Percentiles rank a stretch among this genome's conserved stretches.
These are phyloP conservation scores for Ceriagrion tenellum DNA, from an alignment of 2,888 invertebrate genomes.

Conservation along the genomic window DNA sequence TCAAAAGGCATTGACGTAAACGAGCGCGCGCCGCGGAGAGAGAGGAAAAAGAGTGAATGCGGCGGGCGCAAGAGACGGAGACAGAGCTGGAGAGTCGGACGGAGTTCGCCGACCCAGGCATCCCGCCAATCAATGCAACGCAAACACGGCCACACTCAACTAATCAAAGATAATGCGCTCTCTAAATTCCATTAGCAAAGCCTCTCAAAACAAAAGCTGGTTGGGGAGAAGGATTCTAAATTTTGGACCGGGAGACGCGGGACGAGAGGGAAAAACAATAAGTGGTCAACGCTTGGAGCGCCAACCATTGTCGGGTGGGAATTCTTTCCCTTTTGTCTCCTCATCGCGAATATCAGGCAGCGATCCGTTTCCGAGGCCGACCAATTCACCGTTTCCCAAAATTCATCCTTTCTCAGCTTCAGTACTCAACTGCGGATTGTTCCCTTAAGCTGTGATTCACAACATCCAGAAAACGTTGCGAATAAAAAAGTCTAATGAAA, in stretches of 20 bases:
- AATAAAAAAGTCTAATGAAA: too few relatives aligned
- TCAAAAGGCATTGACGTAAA: conserved; percentile 49
- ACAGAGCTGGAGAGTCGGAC: neutral
- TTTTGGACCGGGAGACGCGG: conserved; percentile 14
- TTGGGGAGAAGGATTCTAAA: neutral
- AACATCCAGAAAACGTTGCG: too few relatives aligned
- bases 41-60: neutral
- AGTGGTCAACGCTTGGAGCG: conserved; percentile 3
- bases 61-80: neutral
- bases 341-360: too few relatives aligned
- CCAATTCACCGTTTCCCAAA: too few relatives aligned
- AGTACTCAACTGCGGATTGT: too few relatives aligned
- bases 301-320: neutral
- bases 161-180: conserved; percentile 64
- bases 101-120: conserved; percentile 22
- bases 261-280: conserved; percentile 6
- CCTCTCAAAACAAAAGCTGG: conserved; percentile 52
- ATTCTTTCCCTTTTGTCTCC: neutral
- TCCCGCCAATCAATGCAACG: conserved; percentile 37
- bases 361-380: too few relatives aligned
- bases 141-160: conserved; percentile 56
- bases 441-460: too few relatives aligned
- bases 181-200: conserved; percentile 63
- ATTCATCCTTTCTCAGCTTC: too few relatives aligned
- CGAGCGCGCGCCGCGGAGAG: neutral